Conservation (phyloP, 2,113 vertebrate species). For the Numenius arquata region DNA sequence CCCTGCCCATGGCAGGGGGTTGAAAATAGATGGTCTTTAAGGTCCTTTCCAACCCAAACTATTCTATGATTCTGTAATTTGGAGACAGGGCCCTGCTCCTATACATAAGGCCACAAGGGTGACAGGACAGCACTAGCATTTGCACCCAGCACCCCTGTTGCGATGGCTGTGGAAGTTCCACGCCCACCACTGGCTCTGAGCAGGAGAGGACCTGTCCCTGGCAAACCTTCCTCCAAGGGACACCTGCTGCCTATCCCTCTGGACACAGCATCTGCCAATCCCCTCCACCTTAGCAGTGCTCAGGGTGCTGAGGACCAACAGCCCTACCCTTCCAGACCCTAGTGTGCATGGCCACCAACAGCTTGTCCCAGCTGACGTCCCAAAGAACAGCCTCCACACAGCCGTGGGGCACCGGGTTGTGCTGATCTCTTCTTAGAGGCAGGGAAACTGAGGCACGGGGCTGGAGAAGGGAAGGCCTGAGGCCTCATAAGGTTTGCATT, state of each 20-base stretch:
- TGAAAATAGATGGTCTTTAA: neutral
- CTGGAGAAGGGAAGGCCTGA: neutral
- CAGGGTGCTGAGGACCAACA: neutral
- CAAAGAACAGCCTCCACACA: rapidly evolving
- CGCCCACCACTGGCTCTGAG: neutral
- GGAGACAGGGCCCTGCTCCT: rapidly evolving
- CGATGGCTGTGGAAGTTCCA: neutral
- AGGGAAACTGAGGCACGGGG: neutral
- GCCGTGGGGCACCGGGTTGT: neutral
- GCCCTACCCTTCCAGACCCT: neutral
- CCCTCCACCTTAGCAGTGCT: neutral
- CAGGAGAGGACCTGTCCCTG: neutral
- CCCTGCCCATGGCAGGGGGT: neutral
- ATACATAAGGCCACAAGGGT: neutral
- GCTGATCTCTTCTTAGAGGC: neutral
- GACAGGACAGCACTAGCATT: neutral
- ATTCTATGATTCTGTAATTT: neutral
- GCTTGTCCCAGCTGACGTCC: neutral
- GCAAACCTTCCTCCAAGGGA: neutral
- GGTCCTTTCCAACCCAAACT: neutral
- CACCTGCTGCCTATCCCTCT: neutral
- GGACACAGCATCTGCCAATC: neutral
- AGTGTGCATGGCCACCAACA: neutral
- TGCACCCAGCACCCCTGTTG: rapidly evolving
- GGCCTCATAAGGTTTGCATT: neutral